Evolutionary conservation across 2,888 invertebrate genomes (phyloP).

Genomic region (Sturmia bella): DNA sequence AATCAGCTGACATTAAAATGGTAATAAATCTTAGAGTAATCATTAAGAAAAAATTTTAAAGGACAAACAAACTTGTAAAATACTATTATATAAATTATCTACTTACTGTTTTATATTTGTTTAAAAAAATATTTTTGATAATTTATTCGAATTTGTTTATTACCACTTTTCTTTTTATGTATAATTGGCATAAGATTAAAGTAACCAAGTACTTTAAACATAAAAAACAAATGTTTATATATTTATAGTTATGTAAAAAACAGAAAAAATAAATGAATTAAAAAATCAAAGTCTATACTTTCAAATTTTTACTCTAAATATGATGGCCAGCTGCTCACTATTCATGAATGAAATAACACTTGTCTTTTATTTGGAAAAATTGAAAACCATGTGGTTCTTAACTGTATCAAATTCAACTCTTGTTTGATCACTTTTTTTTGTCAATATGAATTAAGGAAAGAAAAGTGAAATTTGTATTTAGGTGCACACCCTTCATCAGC

Average conservation of each 20-base stretch:
- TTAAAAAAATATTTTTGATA: conserved; percentile 30
- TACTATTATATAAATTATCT: conserved; percentile 57
- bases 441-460: no score
- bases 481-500: no score
- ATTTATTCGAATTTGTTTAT: conserved; percentile 59
- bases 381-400: not conserved
- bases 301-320: conserved; percentile 65
- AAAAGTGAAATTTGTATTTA: no score
- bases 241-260: conserved; percentile 71
- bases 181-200: conserved; percentile 57
- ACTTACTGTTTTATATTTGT: conserved; percentile 45
- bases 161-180: conserved; percentile 19
- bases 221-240: conserved; percentile 66
- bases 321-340: conserved; percentile 77
- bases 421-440: no score
- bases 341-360: conserved; percentile 75
- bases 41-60: conserved; percentile 47
- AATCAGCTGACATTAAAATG: conserved; percentile 31
- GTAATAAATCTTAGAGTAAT: conserved; percentile 34
- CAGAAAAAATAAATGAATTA: conserved; percentile 62
- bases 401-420: no score
- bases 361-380: conserved; percentile 36
- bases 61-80: conserved; percentile 58
- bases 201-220: conserved; percentile 56
- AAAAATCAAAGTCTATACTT: conserved; percentile 67